Base-by-base conservation (phyloP, 2,113 vertebrate species). In the Ifrita kowaldi region DNA sequence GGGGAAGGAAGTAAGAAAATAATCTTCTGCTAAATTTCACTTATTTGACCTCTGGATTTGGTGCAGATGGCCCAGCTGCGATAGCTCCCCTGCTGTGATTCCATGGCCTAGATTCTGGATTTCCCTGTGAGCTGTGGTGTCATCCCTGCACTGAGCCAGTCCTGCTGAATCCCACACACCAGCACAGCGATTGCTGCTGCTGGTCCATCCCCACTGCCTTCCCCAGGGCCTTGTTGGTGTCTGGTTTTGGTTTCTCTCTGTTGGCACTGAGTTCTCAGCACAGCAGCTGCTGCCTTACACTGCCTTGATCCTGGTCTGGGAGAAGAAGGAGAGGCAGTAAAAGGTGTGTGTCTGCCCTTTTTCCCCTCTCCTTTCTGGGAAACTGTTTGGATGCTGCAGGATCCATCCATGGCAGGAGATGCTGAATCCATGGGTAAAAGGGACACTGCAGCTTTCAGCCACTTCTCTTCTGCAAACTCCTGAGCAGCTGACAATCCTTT, bases 401-500 rank as follows among this genome's bases (percentile, higher is more conserved):
- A 39, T 46, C 33, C 7, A 39, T 46, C 33, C 7, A 0, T 39
- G 69, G 52, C 28, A 84, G 71, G 85, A 88, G 53, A 20, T 63
- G 71, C 82, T 59, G 80, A 57, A 64, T n/a, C 69, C 42, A 3
- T 7, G 71, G 60, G 46, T 68, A 32, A 37, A 85, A 60, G 68
- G 55, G 75, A 42, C 68, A 30, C 56, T 32, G 26, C 39, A 56
- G 44, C 86, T 94, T 70, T 76, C 85, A 92, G 76, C 81, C 73
- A n/a, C 89, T 93, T 79, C 19, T 65, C 23, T 47, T 28, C 76
- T 87, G 55, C 30, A 47, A 7, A 55, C 84, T 89, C 81, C 62
- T 6, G 21, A 95, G 87, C 83, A 92, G 91, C 94, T 94, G 95
- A 96, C 88, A 96, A 37, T 90, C 73, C 90, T 94, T 91, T 91